phyloP scores from a whole-genome alignment of 2,797 vertebrate genomes.

The Myripristis murdjan region DNA sequence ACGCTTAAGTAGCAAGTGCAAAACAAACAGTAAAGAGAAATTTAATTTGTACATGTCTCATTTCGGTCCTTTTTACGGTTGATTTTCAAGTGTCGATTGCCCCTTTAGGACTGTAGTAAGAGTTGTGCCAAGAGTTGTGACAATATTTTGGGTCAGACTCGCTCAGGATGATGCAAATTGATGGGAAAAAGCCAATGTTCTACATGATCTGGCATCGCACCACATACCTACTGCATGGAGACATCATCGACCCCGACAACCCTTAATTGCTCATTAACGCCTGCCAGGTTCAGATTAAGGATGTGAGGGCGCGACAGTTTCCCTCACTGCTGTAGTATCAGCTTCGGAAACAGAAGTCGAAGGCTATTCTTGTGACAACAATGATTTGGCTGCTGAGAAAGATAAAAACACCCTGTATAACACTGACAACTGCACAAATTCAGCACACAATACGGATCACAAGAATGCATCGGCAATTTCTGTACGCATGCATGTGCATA shows the following conservation, averaged over 20 bases:
- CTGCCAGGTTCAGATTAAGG: constrained; percentile 27
- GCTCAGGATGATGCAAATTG: too few relatives aligned
- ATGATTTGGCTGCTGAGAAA: too few relatives aligned
- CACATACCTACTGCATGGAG: neutral
- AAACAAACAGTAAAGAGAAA: too few relatives aligned
- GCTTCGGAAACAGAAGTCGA: neutral
- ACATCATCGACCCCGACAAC: neutral
- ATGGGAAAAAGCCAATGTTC: neutral
- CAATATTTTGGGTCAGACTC: too few relatives aligned
- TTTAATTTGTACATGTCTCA: too few relatives aligned
- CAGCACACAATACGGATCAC: neutral
- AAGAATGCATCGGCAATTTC: neutral
- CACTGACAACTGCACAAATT: neutral
- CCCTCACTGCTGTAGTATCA: constrained; percentile 1
- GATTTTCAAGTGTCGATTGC: too few relatives aligned
- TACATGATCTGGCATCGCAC: neutral
- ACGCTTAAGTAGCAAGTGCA: too few relatives aligned
- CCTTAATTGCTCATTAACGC: neutral
- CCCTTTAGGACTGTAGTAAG: too few relatives aligned
- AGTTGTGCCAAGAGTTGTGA: too few relatives aligned
- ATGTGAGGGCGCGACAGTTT: constrained; percentile 15
- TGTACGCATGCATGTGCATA: neutral
- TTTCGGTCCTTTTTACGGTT: too few relatives aligned
- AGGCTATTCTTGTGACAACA: too few relatives aligned
- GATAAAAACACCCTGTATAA: neutral